These are phyloP conservation scores for Poeciliopsis paucimaculata DNA, from an alignment of 2,797 vertebrate species.

Conservation along the genomic window DNA sequence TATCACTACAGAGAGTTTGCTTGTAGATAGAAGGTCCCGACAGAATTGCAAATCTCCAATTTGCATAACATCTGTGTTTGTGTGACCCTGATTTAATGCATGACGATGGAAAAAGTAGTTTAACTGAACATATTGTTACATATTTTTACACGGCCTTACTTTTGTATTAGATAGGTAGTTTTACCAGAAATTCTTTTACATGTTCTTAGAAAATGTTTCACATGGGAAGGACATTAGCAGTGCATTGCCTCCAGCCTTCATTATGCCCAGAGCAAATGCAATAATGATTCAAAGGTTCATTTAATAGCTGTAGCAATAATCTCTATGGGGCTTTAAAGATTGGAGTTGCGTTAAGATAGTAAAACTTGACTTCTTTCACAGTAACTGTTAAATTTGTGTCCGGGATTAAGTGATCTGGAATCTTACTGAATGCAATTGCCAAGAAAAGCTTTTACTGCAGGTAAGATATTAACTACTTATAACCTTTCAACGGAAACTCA, in stretches of 20 bases:
- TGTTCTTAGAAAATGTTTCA: background rate
- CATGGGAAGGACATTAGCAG: background rate
- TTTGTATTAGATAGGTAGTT: background rate
- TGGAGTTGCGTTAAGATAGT: constrained; percentile 7
- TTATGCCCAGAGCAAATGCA: background rate
- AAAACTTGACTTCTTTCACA: background rate
- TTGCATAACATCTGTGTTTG: background rate
- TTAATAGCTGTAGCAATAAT: background rate
- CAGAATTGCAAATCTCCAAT: background rate
- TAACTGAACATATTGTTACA: background rate
- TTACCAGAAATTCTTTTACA: background rate
- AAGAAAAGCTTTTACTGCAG: background rate
- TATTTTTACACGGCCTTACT: background rate
- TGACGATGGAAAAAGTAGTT: background rate
- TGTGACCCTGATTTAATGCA: background rate
- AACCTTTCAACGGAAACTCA: background rate
- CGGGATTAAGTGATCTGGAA: background rate
- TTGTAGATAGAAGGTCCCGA: background rate
- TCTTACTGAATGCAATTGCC: background rate
- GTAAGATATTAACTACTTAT: background rate
- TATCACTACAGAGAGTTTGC: background rate
- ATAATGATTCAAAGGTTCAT: constrained; percentile 6
- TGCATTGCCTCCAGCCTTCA: background rate
- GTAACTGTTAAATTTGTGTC: background rate
- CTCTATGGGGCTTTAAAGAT: background rate